Evolutionary conservation across 2,888 invertebrate species (phyloP), one percentile per base, ranked within the genome.

Genomic region (Auanema sp.): DNA sequence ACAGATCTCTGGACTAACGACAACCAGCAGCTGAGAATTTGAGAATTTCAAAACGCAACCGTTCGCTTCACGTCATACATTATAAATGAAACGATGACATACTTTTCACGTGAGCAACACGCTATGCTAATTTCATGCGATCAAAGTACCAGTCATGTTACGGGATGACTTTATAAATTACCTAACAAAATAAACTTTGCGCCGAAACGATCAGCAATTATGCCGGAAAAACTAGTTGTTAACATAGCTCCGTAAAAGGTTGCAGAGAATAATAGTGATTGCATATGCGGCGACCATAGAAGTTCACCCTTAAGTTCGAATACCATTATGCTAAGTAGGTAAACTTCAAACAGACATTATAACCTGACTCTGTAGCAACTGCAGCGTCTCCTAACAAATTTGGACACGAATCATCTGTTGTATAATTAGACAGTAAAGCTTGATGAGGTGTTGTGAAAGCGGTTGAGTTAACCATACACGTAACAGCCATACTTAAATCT

Each of bases 201-300:
- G 0, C 75, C 80, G 53, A 79, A 68, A 5, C 65, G 51, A 53
- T 79, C 79, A 0, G 80, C 78, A 16, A 79, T 44, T 40, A 59
- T 58, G 2, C 79, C 79, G 0, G 77, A 74, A 41, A 68, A 58
- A 10, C 57, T 25, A 16, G 73, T 66, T 1, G 79, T 80, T 1
- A 75, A 55, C 10, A 79, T 61, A 1, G 65, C 65, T 23, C 80
- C 80, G 58, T 80, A 80, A 52, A 75, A 79, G 0, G 71, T 67
- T 10, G 77, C 71, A 1, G 76, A 73, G 55, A 79, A 68, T 10
- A 79, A 65, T 4, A 71, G 59, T 0, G 78, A 64, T 43, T 80
- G 78, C 68, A 66, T 68, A n/a, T 58, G 51, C 8, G 77, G 65
- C 16, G 71, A 63, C 79, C 79, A 79, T 18, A 68, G 41, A 2